Conservation (phyloP, 1,140 invertebrate species). For the Diabrotica undecimpunctata region DNA sequence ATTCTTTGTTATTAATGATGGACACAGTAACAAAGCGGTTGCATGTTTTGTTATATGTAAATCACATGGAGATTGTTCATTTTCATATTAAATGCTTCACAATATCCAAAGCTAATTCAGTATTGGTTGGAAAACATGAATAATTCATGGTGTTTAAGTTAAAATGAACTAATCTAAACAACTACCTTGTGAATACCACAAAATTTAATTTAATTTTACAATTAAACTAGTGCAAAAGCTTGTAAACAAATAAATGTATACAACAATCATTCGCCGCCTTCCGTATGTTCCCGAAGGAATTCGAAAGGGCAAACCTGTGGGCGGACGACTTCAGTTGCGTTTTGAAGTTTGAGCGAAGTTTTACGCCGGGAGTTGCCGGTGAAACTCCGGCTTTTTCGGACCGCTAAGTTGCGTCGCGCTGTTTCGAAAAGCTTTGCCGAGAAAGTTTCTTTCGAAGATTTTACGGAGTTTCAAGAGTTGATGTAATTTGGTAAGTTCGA, state of each 20-base stretch:
- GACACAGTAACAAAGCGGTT: too few species aligned
- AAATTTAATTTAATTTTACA: not conserved
- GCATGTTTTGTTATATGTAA: too few species aligned
- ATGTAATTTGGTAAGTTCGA: too few species aligned
- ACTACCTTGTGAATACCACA: not conserved
- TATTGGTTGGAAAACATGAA: not conserved
- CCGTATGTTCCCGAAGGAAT: conserved; percentile 13
- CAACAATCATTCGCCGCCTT: not conserved
- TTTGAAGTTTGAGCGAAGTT: conserved; percentile 15
- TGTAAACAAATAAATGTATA: not conserved
- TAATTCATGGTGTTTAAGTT: not conserved
- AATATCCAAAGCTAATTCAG: too few species aligned
- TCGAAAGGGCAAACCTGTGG: conserved; percentile 9
- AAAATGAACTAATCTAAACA: not conserved
- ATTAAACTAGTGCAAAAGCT: not conserved
- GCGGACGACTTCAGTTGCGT: conserved; percentile 10
- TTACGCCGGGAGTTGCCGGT: not conserved
- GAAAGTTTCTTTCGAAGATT: too few species aligned
- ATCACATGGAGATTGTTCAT: too few species aligned
- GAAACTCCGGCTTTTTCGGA: not conserved
- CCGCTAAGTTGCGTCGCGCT: not conserved
- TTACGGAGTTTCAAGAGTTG: too few species aligned
- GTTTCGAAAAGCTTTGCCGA: too few species aligned
- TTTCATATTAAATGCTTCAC: too few species aligned
- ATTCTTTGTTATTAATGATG: too few species aligned